Evolutionary conservation across 1,140 invertebrate genomes (phyloP).

Genomic region (Grapholita molesta): DNA sequence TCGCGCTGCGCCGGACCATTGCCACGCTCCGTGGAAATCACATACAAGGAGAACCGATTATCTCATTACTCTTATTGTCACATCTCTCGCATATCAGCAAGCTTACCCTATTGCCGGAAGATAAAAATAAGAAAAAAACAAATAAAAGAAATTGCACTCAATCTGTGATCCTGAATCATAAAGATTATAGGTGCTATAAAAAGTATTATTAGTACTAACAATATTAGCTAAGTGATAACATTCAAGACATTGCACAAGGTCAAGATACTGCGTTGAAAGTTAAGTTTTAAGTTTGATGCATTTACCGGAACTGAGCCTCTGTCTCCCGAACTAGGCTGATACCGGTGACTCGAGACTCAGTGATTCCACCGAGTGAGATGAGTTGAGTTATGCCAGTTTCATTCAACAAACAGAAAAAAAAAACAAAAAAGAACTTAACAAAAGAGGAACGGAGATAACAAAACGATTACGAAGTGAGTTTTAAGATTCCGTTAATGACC

Average conservation of each 20-base stretch:
- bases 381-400: no score
- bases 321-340: no score
- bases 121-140: background rate
- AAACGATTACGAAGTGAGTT: no score
- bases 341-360: no score
- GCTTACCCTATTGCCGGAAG: background rate
- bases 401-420: no score
- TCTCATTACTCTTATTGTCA: constrained; percentile 26
- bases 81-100: constrained; percentile 13
- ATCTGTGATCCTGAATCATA: background rate
- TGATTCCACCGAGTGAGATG: no score
- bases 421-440: no score
- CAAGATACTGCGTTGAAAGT: background rate
- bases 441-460: background rate
- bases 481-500: background rate
- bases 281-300: no score
- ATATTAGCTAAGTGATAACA: background rate
- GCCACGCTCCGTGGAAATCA: constrained; percentile 44
- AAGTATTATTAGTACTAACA: background rate
- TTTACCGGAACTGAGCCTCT: no score
- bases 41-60: constrained; percentile 34
- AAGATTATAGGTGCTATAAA: background rate
- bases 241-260: background rate
- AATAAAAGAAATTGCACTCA: constrained; percentile 1
- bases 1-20: constrained; percentile 43